Base-by-base conservation (phyloP, 2,113 vertebrate species). In the Vidua chalybeata region DNA sequence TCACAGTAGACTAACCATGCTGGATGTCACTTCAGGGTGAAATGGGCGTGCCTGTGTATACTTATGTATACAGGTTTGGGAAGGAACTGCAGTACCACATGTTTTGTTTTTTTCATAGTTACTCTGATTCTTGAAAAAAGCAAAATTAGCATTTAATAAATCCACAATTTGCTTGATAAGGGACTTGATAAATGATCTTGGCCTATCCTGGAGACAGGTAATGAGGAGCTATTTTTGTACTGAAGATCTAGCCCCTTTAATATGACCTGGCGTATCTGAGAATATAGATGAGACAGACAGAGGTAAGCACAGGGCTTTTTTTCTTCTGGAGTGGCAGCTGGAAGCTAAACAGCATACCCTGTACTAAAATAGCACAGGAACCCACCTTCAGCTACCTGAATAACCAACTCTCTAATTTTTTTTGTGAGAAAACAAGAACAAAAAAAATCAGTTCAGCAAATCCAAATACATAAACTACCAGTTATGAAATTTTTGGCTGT, bases 1-100 rank as follows among this genome's bases (percentile, higher is more conserved):
- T 96, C 93, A 96, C 90, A 94, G 78, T n/a, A 87, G 90, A 94
- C 78, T 93, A 85, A 83, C 78, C n/a, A 74, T 37, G 39, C 19
- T 93, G 87, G 74, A 90, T 91, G 67, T 95, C 59, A 95, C 75
- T 35, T 88, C 49, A 52, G 81, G 75, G 76, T 91, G 71, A 93
- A 85, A 63, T 28, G 19, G 39, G 39, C 3, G 10, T 43, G 43
- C 51, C 55, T 61, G 9, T 0, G 7, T 23, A 33, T 31, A 11
- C 7, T 39, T 13, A n/a, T 17, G 24, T 28, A 30, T 7, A 39
- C 2, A 23, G 6, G 20, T 82, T 72, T 89, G 10, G 23, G 30
- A 64, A 64, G 37, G 31, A 72, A 24, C n/a, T 54, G 15, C 13
- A 66, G 41, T 41, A 54, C 10, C 23, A 61, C 43, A 55, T 3